phyloP scores from a whole-genome alignment of 2,113 vertebrate genomes.

The Phyllostomus discolor region DNA sequence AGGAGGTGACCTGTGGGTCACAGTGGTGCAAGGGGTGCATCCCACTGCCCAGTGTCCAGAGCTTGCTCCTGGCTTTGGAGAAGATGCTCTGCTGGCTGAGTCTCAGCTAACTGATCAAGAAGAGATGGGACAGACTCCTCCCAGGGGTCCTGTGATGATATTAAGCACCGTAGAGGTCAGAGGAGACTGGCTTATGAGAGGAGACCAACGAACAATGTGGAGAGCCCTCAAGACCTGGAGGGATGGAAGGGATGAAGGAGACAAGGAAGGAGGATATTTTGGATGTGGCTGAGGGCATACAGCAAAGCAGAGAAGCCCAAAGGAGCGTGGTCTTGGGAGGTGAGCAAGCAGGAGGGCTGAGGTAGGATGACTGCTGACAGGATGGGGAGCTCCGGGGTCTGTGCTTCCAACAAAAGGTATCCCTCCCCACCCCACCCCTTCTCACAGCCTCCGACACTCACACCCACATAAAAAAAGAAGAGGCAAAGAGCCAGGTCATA shows the following conservation, averaged over 20 bases:
- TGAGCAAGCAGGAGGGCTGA: background rate
- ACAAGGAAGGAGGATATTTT: background rate
- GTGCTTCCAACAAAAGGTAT: no score
- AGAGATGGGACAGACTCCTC: background rate
- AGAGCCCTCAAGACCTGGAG: background rate
- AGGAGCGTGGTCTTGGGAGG: background rate
- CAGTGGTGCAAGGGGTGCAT: fast-evolving
- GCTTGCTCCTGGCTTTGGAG: no score
- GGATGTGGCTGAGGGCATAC: background rate
- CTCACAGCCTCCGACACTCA: background rate
- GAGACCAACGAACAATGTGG: background rate
- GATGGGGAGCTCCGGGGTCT: fast-evolving
- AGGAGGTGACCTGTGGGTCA: background rate
- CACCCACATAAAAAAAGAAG: background rate
- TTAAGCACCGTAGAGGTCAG: fast-evolving
- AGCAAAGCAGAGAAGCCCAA: background rate
- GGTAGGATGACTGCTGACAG: no score
- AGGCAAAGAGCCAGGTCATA: background rate
- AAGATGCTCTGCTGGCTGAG: background rate
- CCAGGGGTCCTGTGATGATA: background rate
- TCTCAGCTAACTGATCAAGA: fast-evolving
- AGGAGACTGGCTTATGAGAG: background rate
- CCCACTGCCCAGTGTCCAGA: background rate
- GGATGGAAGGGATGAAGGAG: background rate
- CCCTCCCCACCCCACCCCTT: background rate